A percentile compares a stretch with the other conserved stretches of the same genome.
Conservation (phyloP, 1,140 invertebrate genomes). For the Drosophila busckii region DNA sequence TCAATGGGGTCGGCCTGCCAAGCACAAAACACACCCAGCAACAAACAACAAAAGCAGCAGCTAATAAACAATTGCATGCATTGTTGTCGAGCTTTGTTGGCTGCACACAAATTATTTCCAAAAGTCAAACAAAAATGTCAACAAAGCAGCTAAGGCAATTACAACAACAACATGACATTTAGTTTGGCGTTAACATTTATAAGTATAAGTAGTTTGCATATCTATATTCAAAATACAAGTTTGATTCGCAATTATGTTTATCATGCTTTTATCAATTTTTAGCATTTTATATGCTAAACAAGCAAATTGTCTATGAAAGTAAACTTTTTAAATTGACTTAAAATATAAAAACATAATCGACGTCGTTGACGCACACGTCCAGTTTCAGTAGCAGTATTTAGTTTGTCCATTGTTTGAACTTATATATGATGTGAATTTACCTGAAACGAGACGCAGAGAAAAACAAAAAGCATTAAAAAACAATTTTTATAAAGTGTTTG, state of each 20-base stretch:
- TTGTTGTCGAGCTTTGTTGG: constrained; percentile 29
- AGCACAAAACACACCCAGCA: constrained; percentile 30
- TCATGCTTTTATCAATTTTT: too few relatives aligned
- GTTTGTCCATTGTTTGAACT: constrained; percentile 4
- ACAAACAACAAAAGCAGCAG: constrained; percentile 33
- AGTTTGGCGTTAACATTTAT: constrained; percentile 2
- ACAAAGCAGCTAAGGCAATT: constrained; percentile 24
- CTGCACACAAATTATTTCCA: constrained; percentile 47
- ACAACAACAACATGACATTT: constrained; percentile 5
- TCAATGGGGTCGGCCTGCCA: constrained; percentile 48
- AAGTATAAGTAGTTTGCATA: constrained; percentile 21
- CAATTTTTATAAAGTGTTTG: constrained; percentile 41
- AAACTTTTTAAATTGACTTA: too few relatives aligned
- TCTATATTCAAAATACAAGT: neutral
- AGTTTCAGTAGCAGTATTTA: too few relatives aligned
- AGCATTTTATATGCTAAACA: too few relatives aligned
- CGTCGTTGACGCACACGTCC: too few relatives aligned
- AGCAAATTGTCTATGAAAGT: too few relatives aligned
- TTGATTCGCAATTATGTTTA: constrained; percentile 7
- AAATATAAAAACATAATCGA: too few relatives aligned
- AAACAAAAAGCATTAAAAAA: constrained; percentile 37
- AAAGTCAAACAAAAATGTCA: constrained; percentile 73
- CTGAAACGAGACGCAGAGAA: constrained; percentile 38
- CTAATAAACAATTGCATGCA: constrained; percentile 23
- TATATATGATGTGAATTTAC: constrained; percentile 24